Evolutionary conservation across 2,113 vertebrate species (phyloP).

Genomic region (Accipiter virgatus): DNA sequence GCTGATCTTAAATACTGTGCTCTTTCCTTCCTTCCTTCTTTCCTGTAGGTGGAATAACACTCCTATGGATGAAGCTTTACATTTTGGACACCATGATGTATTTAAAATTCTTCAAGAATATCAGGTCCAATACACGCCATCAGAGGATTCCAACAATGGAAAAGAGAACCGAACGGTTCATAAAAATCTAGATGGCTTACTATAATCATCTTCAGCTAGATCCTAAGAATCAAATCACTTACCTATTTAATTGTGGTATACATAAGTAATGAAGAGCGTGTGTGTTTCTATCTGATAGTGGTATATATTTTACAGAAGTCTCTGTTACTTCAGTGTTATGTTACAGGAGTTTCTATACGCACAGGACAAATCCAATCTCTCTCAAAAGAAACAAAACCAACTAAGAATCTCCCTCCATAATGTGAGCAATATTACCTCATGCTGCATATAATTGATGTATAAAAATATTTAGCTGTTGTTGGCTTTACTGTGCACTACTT

Average conservation of each 20-base stretch:
- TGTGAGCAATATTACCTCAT: conserved; percentile 83
- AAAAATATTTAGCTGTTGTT: conserved; percentile 65
- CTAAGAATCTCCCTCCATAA: conserved; percentile 74
- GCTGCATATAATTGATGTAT: conserved; percentile 73
- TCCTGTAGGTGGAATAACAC: conserved; percentile 93
- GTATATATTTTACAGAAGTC: conserved; percentile 74
- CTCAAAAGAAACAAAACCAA: conserved; percentile 70
- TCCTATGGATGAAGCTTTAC: conserved; percentile 95
- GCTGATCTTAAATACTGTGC: neutral
- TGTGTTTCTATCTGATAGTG: conserved; percentile 80
- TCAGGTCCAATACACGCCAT: conserved; percentile 89
- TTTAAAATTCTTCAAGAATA: conserved; percentile 95
- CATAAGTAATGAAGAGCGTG: conserved; percentile 73
- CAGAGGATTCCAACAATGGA: conserved; percentile 69
- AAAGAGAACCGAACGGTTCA: conserved; percentile 86
- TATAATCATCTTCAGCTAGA: conserved; percentile 73
- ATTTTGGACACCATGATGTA: conserved; percentile 97
- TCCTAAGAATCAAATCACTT: conserved; percentile 62
- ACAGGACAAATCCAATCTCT: conserved; percentile 76
- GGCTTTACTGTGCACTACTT: conserved; percentile 69
- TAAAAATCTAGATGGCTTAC: conserved; percentile 92
- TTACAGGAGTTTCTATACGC: conserved; percentile 75
- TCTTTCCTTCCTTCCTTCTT: neutral
- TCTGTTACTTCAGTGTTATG: conserved; percentile 78
- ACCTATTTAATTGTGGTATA: conserved; percentile 72